These are phyloP conservation scores for Pterocles burchelli DNA, from an alignment of 2,113 vertebrate species.

Conservation along the genomic window DNA sequence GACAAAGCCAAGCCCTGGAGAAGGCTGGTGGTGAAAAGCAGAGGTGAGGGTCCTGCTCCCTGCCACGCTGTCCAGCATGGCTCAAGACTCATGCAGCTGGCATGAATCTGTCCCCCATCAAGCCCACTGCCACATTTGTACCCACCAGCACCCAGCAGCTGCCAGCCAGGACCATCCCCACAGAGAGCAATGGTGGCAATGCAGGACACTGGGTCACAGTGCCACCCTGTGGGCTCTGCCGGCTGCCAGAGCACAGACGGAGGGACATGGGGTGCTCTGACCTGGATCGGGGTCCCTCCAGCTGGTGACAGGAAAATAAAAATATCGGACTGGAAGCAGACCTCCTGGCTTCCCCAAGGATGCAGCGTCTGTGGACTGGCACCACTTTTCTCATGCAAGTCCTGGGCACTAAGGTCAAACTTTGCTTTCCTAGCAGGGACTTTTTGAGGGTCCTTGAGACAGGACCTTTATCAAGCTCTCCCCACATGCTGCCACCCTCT, in stretches of 20 bases:
- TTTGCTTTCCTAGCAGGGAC: not conserved
- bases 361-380: accelerated
- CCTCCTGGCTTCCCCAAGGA: not conserved
- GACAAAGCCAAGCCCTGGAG: not conserved
- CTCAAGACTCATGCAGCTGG: not conserved
- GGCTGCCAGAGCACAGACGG: not conserved
- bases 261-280: not conserved
- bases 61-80: accelerated
- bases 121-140: not conserved
- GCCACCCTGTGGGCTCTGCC: constrained; percentile 54
- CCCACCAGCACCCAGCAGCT: not conserved
- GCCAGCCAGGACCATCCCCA: not conserved
- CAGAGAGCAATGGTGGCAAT: accelerated
- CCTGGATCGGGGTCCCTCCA: not conserved
- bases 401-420: not conserved
- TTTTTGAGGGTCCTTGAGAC: not conserved
- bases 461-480: not conserved
- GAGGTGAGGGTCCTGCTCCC: not conserved
- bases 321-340: not conserved
- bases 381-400: not conserved
- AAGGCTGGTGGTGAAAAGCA: accelerated
- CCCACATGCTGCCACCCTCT: not conserved
- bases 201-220: not conserved
- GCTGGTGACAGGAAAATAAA: not conserved
- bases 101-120: not conserved